Base-by-base conservation (phyloP, 2,113 vertebrate genomes). In the Clarias batrachus region DNA sequence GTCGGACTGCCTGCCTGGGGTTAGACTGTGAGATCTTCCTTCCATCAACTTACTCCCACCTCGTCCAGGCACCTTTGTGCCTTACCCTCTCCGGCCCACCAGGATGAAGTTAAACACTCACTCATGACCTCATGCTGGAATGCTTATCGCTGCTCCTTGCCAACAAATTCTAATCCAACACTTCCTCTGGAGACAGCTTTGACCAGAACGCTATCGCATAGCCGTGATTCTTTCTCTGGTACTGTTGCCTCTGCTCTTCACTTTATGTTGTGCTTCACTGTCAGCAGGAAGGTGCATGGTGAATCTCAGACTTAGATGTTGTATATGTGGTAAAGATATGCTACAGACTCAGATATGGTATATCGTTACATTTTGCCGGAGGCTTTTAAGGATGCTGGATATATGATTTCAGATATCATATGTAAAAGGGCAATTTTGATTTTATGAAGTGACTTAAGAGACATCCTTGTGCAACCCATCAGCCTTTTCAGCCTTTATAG, bases 151-250 rank as follows among this genome's bases (percentile, higher is more conserved):
- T 48, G 48, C 6, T 48, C 7, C 48, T 48, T 48, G 48, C 6
- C 48, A 48, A 48, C 6, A 7, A 48, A 48, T 48, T 48, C 78
- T 59, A 60, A 16, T 3, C 56, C 56, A 30, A 27, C n/a, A 9
- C 54, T 81, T 41, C 33, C 6, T 62, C 16, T 63, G 71, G n/a
- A 16, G 21, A 89, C 60, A 52, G 56, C n/a, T 74, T 66, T 52
- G 21, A 86, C 83, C 71, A 90, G 25, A 17, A 73, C 48, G 37
- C 17, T 14, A n/a, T 87, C 86, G 30, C 68, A 11, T 12, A 88
- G 57, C 33, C 17, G 4, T 21, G 70, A 84, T 30, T 84, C 54
- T 84, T 30, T 33, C 19, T 37, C 30, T n/a, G 59, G 21, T 19
- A 76, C 30, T 76, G 83, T 57, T 37, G 27, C 59, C 65, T 87